Evolutionary conservation across 2,113 vertebrate genomes (phyloP), one percentile per base, ranked within the genome.

Genomic region (Psephotus haematonotus): DNA sequence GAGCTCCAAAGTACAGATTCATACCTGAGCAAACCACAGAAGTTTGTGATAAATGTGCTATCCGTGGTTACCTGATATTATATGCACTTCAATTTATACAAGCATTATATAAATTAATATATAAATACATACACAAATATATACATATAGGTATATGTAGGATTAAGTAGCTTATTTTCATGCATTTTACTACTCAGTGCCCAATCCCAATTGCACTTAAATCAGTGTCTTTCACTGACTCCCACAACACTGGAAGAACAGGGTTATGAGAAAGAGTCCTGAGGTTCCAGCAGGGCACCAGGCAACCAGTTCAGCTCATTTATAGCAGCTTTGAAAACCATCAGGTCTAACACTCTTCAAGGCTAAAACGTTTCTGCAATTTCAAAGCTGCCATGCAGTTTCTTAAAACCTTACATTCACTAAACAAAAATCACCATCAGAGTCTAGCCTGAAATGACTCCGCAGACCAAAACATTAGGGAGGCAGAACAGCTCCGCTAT

Each of bases 361-460:
- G 35, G 39, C 24, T 65, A 75, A 86, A 87, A 59, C n/a, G 6
- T 17, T 87, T 63, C 35, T 49, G n/a, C 53, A 39, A 59, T 92
- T 88, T 88, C 28, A 75, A 88, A 92, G 77, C 35, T 80, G 65
- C 3, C 35, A 60, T 4, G 14, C 5, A 88, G 20, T 37, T 83
- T 78, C 55, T 68, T 75, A 20, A 83, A 35, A 94, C 88, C 18
- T 60, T 81, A 49, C 23, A 83, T 31, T 62, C 44, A 65, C 52
- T 68, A 60, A 79, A 70, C 17, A 68, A 83, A 94, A 90, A 84
- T 60, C 69, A 46, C 37, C 37, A 83, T 13, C 88, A 69, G 44
- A 67, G 22, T 71, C 95, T 94, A 96, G 70, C 29, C 82, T 90
- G 81, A 93, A 96, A 91, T 95, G 75, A 96, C 86, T 88, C 82